A percentile compares a stretch with the other conserved stretches of the same genome.
These are phyloP conservation scores for Dendronephthya gigantea DNA, from an alignment of 64 coral and sea anemone species.

Conservation along the genomic window DNA sequence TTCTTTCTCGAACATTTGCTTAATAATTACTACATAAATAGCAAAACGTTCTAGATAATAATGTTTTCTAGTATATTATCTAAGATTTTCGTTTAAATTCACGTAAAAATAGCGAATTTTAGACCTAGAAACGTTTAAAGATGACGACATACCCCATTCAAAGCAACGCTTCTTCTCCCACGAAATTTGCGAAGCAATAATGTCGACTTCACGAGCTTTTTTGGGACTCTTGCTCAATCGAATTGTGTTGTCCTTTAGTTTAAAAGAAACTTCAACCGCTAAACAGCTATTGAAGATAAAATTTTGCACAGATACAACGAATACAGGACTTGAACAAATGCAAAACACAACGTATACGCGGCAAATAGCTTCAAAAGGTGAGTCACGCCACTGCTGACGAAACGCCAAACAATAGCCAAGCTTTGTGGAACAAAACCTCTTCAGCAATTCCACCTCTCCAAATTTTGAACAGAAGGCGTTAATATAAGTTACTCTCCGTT, in stretches of 20 bases:
- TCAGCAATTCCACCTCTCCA: neutral
- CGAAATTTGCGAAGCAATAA: neutral
- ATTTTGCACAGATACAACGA: neutral
- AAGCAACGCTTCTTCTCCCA: conserved; percentile 7
- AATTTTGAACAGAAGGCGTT: neutral
- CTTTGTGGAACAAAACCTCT: neutral
- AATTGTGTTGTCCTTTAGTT: neutral
- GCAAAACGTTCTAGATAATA: neutral
- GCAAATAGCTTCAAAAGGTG: neutral
- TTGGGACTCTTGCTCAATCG: neutral
- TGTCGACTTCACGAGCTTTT: neutral
- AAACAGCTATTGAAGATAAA: neutral
- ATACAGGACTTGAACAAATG: neutral
- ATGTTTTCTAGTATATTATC: neutral
- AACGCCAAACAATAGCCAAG: conserved; percentile 9
- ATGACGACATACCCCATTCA: conserved; percentile 21
- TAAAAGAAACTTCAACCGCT: neutral
- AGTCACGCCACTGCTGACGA: conserved; percentile 15
- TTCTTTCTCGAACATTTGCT: neutral
- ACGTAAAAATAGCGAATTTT: neutral
- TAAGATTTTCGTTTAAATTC: neutral
- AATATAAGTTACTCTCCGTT: neutral
- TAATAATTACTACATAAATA: neutral
- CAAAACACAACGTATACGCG: neutral
- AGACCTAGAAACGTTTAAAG: neutral